A percentile compares a stretch with the other conserved stretches of the same genome.
These are phyloP conservation scores for Ondatra zibethicus DNA, from an alignment of 2,113 vertebrate genomes.

Conservation along the genomic window DNA sequence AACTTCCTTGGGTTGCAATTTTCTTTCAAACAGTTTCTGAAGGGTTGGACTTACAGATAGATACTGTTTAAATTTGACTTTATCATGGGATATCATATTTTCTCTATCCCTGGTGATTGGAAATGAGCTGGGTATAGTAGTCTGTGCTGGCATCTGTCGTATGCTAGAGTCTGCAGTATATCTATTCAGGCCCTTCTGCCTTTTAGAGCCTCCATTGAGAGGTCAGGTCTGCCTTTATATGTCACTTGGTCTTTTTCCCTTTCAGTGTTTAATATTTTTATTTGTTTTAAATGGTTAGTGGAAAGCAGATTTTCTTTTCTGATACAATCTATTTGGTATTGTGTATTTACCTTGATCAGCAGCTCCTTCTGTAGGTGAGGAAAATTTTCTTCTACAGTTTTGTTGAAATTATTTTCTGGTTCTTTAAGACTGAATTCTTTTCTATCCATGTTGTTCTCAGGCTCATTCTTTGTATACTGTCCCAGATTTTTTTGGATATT, in stretches of 20 bases:
- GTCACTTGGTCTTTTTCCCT: not conserved
- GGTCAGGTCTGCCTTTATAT: not conserved
- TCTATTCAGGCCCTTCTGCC: not conserved
- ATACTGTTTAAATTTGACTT: too few species aligned
- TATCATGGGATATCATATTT: too few species aligned
- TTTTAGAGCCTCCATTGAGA: not conserved
- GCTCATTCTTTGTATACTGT: not conserved
- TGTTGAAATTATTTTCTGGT: not conserved
- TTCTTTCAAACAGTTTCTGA: too few species aligned
- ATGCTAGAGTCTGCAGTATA: not conserved
- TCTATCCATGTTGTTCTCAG: not conserved
- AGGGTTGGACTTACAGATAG: too few species aligned
- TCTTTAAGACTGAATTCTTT: not conserved
- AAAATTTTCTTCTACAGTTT: not conserved
- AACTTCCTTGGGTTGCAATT: too few species aligned
- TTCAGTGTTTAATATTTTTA: not conserved
- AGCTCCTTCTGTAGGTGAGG: not conserved
- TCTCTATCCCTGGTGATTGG: too few species aligned
- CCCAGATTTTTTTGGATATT: not conserved
- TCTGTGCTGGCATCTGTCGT: too few species aligned
- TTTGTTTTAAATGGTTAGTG: not conserved
- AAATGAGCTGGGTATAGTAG: too few species aligned
- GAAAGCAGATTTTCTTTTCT: not conserved
- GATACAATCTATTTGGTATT: not conserved
- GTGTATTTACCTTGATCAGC: not conserved